These are phyloP conservation scores for Hemibates koningsi DNA, from an alignment of 2,113 vertebrate genomes.

Conservation along the genomic window DNA sequence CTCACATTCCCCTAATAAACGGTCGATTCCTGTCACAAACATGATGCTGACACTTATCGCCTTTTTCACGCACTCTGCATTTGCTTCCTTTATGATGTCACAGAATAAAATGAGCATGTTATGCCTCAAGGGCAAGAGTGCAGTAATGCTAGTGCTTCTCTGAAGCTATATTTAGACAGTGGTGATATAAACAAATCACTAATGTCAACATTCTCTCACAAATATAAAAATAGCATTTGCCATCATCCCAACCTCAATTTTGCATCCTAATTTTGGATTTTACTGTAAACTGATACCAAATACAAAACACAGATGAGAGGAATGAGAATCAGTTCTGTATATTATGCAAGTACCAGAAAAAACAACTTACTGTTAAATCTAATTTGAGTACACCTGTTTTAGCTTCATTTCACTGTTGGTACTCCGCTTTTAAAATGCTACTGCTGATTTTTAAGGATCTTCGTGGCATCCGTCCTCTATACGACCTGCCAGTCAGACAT, in stretches of 20 bases:
- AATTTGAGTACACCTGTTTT: not conserved
- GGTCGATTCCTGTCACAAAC: not conserved
- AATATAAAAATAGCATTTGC: not conserved
- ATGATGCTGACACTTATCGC: not conserved
- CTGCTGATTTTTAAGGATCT: not conserved
- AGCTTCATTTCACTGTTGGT: not conserved
- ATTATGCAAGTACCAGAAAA: not conserved
- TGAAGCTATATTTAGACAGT: not conserved
- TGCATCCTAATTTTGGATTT: not conserved
- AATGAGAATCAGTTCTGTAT: not conserved
- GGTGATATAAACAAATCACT: not conserved
- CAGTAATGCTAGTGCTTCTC: not conserved
- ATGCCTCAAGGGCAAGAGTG: not conserved
- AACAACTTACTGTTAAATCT: not conserved
- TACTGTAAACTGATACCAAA: not conserved
- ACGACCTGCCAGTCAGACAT: not conserved
- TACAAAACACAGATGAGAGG: not conserved
- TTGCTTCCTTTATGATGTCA: not conserved
- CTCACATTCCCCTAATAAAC: not conserved
- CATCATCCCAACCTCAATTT: not conserved
- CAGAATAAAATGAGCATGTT: not conserved
- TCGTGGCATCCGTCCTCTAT: not conserved
- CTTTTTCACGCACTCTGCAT: not conserved
- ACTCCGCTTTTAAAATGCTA: not conserved
- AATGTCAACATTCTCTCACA: not conserved